These are phyloP conservation scores for Alca torda DNA, from an alignment of 2,797 vertebrate genomes.

Conservation along the genomic window DNA sequence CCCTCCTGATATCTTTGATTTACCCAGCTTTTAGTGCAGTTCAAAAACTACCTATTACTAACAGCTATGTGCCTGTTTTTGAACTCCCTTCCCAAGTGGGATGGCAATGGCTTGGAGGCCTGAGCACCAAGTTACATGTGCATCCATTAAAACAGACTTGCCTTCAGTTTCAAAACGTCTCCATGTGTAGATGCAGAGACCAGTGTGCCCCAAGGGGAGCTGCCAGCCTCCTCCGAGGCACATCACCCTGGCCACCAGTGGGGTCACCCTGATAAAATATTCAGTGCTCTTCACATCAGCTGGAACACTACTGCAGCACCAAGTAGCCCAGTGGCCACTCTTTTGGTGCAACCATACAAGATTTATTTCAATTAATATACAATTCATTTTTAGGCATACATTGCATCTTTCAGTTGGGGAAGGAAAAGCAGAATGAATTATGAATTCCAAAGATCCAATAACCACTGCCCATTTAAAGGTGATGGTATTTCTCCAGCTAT, in stretches of 20 bases:
- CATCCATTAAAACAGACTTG: accelerated
- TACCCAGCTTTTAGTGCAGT: neutral
- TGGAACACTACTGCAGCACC: neutral
- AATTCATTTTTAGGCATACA: neutral
- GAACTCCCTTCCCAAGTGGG: neutral
- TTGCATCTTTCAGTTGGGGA: neutral
- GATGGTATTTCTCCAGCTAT: neutral
- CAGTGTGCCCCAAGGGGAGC: accelerated
- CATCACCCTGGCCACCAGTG: neutral
- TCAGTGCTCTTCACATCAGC: neutral
- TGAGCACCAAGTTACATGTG: accelerated
- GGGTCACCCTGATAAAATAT: neutral
- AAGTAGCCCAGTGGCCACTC: neutral
- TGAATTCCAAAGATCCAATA: neutral
- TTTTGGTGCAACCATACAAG: neutral
- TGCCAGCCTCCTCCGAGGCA: neutral
- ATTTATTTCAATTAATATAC: neutral
- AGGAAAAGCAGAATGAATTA: neutral
- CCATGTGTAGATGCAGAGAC: accelerated
- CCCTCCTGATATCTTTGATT: neutral
- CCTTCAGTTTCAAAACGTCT: neutral
- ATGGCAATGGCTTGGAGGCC: neutral
- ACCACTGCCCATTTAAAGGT: neutral
- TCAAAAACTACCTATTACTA: neutral
- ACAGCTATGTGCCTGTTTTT: neutral